A percentile compares a stretch with the other conserved stretches of the same genome.
Evolutionary conservation across 2,797 vertebrate genomes (phyloP).

Genomic region (Anomalospiza imberbis): DNA sequence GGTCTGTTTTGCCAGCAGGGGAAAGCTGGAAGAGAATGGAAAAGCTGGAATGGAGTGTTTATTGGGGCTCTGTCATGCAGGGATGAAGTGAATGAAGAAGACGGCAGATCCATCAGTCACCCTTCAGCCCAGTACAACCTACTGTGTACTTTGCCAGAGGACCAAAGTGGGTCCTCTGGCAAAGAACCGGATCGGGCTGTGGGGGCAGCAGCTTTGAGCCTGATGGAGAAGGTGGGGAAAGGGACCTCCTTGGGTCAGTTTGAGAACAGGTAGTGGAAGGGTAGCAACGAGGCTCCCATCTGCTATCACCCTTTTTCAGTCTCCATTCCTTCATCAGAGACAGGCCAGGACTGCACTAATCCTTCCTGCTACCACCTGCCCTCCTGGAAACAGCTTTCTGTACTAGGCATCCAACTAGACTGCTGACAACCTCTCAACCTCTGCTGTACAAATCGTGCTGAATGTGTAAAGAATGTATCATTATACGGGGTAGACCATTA

Average conservation of each 20-base stretch:
- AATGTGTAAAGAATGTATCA: neutral
- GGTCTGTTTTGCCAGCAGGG: neutral
- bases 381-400: neutral
- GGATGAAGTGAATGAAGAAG: neutral
- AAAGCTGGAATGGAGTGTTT: neutral
- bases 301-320: neutral
- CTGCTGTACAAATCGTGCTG: neutral
- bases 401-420: neutral
- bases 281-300: neutral
- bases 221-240: neutral
- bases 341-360: neutral
- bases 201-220: neutral
- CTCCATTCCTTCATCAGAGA: neutral
- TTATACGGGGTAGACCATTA: neutral
- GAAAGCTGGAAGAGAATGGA: neutral
- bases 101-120: neutral
- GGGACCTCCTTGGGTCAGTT: accelerated
- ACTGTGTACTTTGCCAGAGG: neutral
- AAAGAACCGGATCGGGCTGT: accelerated
- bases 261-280: neutral
- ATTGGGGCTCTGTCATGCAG: neutral
- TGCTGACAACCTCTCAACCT: neutral
- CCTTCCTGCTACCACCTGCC: neutral
- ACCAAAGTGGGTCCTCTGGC: neutral
- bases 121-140: neutral